These are phyloP conservation scores for Lasioglossum calceatum DNA, from an alignment of 2,888 invertebrate genomes.

Conservation along the genomic window DNA sequence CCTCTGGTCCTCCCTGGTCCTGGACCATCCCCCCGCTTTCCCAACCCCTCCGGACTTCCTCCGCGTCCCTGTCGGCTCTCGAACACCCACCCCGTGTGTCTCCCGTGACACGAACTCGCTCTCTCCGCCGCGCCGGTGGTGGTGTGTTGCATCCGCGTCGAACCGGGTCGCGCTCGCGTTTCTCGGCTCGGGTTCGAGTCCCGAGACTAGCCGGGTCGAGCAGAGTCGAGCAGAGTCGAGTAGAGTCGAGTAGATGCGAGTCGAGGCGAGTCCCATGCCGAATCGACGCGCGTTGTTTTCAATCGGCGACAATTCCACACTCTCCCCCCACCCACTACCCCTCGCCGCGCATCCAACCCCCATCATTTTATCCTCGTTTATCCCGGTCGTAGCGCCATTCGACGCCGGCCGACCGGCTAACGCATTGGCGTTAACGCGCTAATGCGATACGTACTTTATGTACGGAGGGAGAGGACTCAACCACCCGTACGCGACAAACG, in stretches of 20 bases:
- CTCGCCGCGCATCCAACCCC: slow-evolving; percentile 46
- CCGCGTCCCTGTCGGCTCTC: slow-evolving; percentile 17
- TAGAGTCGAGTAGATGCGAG: not conserved
- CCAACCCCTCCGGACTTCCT: slow-evolving; percentile 3
- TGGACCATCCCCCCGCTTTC: not conserved
- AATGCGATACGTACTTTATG: slow-evolving; percentile 80
- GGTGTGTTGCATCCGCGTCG: not conserved
- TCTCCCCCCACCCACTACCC: slow-evolving; percentile 49
- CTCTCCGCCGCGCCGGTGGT: not conserved
- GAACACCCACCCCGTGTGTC: slow-evolving; percentile 16
- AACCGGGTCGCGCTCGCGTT: not conserved
- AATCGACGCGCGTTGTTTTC: slow-evolving; percentile 74
- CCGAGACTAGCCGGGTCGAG: not conserved
- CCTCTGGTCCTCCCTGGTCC: slow-evolving; percentile 39
- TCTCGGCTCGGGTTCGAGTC: not conserved
- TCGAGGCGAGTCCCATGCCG: slow-evolving; percentile 24
- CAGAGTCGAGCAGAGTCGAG: not conserved
- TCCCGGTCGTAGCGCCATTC: slow-evolving; percentile 75
- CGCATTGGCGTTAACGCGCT: slow-evolving; percentile 80
- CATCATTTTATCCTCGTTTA: slow-evolving; percentile 79
- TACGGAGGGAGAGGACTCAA: slow-evolving; percentile 60
- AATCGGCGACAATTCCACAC: slow-evolving; percentile 79
- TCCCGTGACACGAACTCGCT: slow-evolving; percentile 3
- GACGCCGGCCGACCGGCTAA: slow-evolving; percentile 78
- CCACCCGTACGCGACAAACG: slow-evolving; percentile 74